Evolutionary conservation across 2,888 invertebrate species (phyloP).

Genomic region (Pomacea canaliculata): DNA sequence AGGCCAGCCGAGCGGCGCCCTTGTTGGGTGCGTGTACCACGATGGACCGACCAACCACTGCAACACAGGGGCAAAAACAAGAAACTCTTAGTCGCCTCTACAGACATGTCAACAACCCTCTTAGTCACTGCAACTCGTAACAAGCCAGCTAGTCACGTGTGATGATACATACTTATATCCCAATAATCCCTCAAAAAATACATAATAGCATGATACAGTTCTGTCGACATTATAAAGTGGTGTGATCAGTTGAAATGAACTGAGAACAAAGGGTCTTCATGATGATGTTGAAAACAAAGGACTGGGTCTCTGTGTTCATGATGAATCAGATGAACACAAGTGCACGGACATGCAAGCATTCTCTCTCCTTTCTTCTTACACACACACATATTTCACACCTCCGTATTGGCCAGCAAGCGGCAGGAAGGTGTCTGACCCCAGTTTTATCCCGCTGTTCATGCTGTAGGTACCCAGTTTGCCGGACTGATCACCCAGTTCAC

Average conservation of each 20-base stretch:
- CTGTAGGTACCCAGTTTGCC: constrained; percentile 86
- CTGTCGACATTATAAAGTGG: too few species aligned
- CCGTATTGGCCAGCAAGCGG: constrained; percentile 75
- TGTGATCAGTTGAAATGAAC: too few species aligned
- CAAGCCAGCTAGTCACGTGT: too few species aligned
- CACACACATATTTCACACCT: constrained; percentile 58
- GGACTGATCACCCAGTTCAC: constrained; percentile 91
- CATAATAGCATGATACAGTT: too few species aligned
- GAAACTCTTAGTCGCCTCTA: background rate
- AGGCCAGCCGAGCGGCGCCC: constrained; percentile 76
- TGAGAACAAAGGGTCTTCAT: too few species aligned
- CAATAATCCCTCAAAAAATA: too few species aligned
- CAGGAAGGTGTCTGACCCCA: constrained; percentile 88
- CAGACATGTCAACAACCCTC: background rate
- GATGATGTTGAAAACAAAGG: too few species aligned
- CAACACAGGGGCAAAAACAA: background rate
- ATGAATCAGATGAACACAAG: background rate
- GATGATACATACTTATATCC: too few species aligned
- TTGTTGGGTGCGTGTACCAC: constrained; percentile 88
- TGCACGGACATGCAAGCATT: background rate
- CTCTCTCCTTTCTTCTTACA: background rate
- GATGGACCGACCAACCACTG: constrained; percentile 77
- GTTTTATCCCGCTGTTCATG: constrained; percentile 81
- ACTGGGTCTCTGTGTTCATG: too few species aligned
- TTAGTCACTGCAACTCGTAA: background rate